A percentile compares a stretch with the other conserved stretches of the same genome.
Conservation (phyloP, 2,888 invertebrate genomes). For the Cephus pulcher region DNA sequence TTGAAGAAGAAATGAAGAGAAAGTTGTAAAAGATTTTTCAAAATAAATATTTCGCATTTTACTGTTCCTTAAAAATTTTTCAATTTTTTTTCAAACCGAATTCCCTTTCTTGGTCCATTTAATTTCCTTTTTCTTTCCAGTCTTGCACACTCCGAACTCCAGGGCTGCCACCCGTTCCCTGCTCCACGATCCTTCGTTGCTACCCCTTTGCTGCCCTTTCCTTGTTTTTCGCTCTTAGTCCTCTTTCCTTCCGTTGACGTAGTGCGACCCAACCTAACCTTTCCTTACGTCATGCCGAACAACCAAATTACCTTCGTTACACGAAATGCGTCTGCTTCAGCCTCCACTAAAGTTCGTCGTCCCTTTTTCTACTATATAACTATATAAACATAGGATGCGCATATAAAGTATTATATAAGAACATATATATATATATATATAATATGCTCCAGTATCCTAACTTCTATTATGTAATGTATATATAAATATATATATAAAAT, state of each 20-base stretch:
- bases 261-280: conserved; percentile 9
- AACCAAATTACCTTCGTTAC: conserved; percentile 67
- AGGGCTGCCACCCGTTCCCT: conserved; percentile 26
- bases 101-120: no score
- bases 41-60: no score
- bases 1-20: no score
- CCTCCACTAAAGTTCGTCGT: conserved; percentile 30
- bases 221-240: conserved; percentile 31
- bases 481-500: no score
- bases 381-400: background rate
- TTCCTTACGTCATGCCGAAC: conserved; percentile 51
- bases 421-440: no score
- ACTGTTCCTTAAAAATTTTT: no score
- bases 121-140: no score
- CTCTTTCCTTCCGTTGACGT: conserved; percentile 19
- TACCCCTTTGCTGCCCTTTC: conserved; percentile 46
- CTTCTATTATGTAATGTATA: no score
- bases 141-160: conserved; percentile 1
- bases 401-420: no score
- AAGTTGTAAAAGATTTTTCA: no score
- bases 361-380: conserved; percentile 2
- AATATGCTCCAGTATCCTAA: no score
- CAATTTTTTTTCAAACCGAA: no score
- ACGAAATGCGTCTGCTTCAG: conserved; percentile 57
- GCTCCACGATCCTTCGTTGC: conserved; percentile 38